phyloP scores from a whole-genome alignment of 2,113 vertebrate species.

The Alces alces region DNA sequence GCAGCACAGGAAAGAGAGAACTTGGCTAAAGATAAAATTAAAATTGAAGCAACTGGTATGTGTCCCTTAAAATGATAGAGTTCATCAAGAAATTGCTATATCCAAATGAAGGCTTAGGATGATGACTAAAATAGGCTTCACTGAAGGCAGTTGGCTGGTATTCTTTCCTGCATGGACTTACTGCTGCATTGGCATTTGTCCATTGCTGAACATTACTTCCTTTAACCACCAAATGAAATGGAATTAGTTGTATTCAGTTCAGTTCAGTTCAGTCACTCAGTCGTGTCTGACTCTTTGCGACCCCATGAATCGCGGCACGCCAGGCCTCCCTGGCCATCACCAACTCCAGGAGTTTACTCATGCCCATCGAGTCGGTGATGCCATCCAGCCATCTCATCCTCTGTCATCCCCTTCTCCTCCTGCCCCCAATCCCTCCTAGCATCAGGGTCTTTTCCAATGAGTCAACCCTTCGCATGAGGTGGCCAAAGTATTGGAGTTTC shows the following conservation, averaged over 20 bases:
- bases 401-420: not conserved
- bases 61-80: not conserved
- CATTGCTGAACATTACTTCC: not conserved
- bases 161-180: not conserved
- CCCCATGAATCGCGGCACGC: not conserved
- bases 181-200: not conserved
- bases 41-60: not conserved
- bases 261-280: not conserved
- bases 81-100: not conserved
- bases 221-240: not conserved
- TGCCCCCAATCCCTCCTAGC: not conserved
- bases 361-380: not conserved
- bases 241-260: not conserved
- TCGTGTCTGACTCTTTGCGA: fast-evolving
- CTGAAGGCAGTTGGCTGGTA: not conserved
- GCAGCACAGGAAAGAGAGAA: not conserved
- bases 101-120: not conserved
- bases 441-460: not conserved
- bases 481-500: not conserved
- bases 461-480: not conserved
- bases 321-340: not conserved
- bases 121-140: not conserved
- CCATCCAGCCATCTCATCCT: not conserved
- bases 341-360: not conserved
- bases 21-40: not conserved